Percentiles rank a stretch among this genome's conserved stretches.
Evolutionary conservation across 2,113 vertebrate genomes (phyloP).

Genomic region (Malurus elegans): DNA sequence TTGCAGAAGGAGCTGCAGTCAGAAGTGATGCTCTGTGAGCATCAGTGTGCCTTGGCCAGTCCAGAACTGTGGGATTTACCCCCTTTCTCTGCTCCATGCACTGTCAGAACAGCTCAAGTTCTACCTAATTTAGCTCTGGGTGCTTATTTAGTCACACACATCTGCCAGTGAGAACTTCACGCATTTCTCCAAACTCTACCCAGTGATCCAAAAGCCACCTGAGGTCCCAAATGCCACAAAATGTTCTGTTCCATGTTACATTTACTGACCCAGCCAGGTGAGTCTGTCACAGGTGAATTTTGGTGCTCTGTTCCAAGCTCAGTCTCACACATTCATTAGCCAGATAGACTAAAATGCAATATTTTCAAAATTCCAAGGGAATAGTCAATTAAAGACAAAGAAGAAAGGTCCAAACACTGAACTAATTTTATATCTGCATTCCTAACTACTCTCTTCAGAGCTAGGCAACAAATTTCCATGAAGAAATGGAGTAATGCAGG

Average conservation of each 20-base stretch:
- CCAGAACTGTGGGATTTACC: not conserved
- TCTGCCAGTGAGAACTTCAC: not conserved
- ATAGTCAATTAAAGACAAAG: not conserved
- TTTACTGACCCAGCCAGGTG: not conserved
- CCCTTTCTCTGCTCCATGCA: not conserved
- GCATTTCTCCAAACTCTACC: not conserved
- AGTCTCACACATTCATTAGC: not conserved
- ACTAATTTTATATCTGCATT: fast-evolving
- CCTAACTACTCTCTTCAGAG: not conserved
- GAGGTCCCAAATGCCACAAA: fast-evolving
- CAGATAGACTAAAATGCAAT: not conserved
- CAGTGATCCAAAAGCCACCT: not conserved
- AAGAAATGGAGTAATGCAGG: not conserved
- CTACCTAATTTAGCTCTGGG: not conserved
- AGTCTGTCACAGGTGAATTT: not conserved
- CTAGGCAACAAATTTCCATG: not conserved
- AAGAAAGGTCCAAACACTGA: not conserved
- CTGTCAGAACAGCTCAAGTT: not conserved
- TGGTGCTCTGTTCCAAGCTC: not conserved
- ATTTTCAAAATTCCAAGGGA: not conserved
- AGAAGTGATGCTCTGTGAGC: not conserved
- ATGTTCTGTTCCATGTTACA: not conserved
- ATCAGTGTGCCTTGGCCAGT: not conserved
- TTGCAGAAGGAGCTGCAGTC: not conserved
- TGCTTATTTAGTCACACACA: not conserved